Evolutionary conservation across 2,797 vertebrate species (phyloP), one percentile per base, ranked within the genome.

Genomic region (Spheniscus humboldti): DNA sequence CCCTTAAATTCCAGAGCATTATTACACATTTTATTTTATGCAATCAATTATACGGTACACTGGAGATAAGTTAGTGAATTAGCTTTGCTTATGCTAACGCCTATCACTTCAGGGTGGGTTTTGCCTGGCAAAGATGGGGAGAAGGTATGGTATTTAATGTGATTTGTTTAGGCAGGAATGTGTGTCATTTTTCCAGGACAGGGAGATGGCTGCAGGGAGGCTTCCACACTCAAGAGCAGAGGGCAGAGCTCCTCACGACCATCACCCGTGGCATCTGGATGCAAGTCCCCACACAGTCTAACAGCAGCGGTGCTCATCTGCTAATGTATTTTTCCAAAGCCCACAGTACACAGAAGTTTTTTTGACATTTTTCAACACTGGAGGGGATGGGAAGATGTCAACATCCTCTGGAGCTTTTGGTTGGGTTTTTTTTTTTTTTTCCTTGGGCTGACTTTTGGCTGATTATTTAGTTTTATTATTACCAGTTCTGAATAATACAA

Each of bases 51-150:
- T 37, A 94, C 1, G 2, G 66, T 89, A 66, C 9, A 2, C 75
- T 85, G 53, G 72, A 79, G 67, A 39, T 55, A 87, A 74, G 43
- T 55, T 41, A 77, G 83, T 67, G 73, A 85, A 95, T 91, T 86
- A 87, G 52, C 37, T 96, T 96, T 91, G 83, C 69, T 94, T 77
- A 63, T 66, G 52, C 83, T 92, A 86, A 88, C 4, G 17, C n/a
- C 55, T 23, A 6, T 62, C 53, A 73, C 63, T 93, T 39, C 5
- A 0, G 78, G 53, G 59, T 87, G 64, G 60, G 37, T 52, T 92
- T 48, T 77, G 60, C 77, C 57, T 75, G 69, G 41, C 57, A 78
- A 37, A 60, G 50, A 52, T 13, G 30, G 28, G 56, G 62, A 74
- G 24, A 76, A 88, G 68, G 53, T 35, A 41, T 48, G 50, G 56